phyloP scores from a whole-genome alignment of 2,888 invertebrate species.

The Toxonevra muliebris region DNA sequence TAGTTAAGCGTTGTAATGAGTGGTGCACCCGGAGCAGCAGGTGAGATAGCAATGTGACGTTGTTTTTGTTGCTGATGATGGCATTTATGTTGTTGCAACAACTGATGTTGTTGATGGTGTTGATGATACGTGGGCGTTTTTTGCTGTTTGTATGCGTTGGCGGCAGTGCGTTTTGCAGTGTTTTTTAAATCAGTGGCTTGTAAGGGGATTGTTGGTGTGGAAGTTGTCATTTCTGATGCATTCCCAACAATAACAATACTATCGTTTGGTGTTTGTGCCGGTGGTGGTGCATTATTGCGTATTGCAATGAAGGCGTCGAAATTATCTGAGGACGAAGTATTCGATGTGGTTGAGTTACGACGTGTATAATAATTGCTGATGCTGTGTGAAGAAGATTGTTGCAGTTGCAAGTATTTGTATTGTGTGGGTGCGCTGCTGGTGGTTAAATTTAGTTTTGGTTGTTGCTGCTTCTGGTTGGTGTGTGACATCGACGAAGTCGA shows the following conservation, averaged over 20 bases:
- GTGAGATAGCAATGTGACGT: conserved; percentile 28
- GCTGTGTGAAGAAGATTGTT: conserved; percentile 35
- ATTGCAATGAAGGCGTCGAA: conserved; percentile 59
- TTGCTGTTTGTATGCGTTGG: conserved; percentile 21
- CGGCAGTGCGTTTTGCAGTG: conserved; percentile 25
- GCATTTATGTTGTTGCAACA: conserved; percentile 1
- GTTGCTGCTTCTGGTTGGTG: conserved; percentile 35
- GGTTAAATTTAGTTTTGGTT: conserved; percentile 20
- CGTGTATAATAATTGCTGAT: conserved; percentile 42
- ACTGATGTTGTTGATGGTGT: conserved; percentile 29
- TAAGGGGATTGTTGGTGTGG: conserved; percentile 8
- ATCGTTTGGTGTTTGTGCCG: conserved; percentile 21
- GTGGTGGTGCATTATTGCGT: conserved; percentile 42
- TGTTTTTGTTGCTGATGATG: not conserved
- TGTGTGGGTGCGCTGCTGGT: conserved; percentile 28
- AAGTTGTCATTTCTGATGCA: conserved; percentile 21
- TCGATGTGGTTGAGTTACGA: conserved; percentile 58
- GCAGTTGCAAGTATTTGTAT: conserved; percentile 40
- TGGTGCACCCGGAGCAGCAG: conserved; percentile 29
- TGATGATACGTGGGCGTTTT: conserved; percentile 25
- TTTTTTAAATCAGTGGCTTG: conserved; percentile 31
- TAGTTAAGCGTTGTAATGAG: conserved; percentile 48
- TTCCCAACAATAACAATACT: conserved; percentile 34
- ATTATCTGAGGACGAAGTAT: conserved; percentile 59
- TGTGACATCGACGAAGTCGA: conserved; percentile 60